Conservation (phyloP, 2,797 vertebrate genomes). For the Sebastolobus altivelis region DNA sequence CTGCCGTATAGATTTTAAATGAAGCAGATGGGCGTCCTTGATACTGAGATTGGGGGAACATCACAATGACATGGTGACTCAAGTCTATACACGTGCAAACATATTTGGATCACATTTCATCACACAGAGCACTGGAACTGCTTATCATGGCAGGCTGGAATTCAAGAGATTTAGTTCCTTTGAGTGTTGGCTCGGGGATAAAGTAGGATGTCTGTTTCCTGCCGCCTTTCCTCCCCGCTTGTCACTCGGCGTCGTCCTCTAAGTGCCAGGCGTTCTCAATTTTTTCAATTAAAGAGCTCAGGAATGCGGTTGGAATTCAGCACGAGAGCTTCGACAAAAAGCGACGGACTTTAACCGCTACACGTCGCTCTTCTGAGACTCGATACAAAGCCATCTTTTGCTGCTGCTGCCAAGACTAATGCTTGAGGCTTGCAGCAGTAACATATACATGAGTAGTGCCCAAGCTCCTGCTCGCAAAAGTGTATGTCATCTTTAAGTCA, state of each 20-base stretch:
- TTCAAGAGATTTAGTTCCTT: slow-evolving; percentile 52
- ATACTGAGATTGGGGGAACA: slow-evolving; percentile 42
- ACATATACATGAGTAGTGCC: slow-evolving; percentile 27
- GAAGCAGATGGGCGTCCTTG: slow-evolving; percentile 61
- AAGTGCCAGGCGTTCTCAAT: slow-evolving; percentile 51
- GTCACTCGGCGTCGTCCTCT: slow-evolving; percentile 52
- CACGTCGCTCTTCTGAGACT: slow-evolving; percentile 46
- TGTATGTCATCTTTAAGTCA: slow-evolving; percentile 39
- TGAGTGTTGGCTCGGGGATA: slow-evolving; percentile 44
- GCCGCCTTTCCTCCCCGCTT: slow-evolving; percentile 45
- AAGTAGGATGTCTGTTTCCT: slow-evolving; percentile 63
- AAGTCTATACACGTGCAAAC: slow-evolving; percentile 41
- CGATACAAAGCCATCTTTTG: slow-evolving; percentile 51
- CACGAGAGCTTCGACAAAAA: slow-evolving; percentile 34
- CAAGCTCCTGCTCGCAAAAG: slow-evolving; percentile 16
- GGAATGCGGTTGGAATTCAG: slow-evolving; percentile 51
- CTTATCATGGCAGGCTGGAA: slow-evolving; percentile 58
- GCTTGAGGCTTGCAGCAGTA: slow-evolving; percentile 32
- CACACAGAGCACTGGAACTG: slow-evolving; percentile 28
- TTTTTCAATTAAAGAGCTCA: slow-evolving; percentile 77
- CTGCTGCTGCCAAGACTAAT: slow-evolving; percentile 48
- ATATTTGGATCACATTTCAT: slow-evolving; percentile 47
- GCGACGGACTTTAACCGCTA: slow-evolving; percentile 47
- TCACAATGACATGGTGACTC: slow-evolving; percentile 46
- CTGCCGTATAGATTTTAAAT: slow-evolving; percentile 61